Evolutionary conservation across 2,797 vertebrate species (phyloP).

Genomic region (Sphenopsis melanotis): DNA sequence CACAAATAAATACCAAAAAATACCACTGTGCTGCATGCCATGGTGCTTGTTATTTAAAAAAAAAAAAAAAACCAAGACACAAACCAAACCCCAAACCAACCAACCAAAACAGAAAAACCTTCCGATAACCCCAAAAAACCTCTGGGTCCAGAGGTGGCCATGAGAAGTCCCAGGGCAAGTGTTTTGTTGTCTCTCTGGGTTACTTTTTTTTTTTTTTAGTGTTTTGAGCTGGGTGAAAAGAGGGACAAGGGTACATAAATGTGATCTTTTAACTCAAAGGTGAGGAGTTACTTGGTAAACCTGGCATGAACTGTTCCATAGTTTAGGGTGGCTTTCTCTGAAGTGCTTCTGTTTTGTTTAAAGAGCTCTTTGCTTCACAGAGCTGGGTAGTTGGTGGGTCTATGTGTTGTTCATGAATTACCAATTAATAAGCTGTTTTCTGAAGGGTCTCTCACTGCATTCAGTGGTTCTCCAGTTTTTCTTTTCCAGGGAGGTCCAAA

Average conservation of each 20-base stretch:
- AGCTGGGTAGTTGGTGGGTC: neutral
- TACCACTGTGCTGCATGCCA: neutral
- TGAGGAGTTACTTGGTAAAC: neutral
- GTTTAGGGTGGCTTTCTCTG: neutral
- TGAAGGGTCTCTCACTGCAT: neutral
- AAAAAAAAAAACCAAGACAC: neutral
- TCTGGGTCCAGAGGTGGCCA: neutral
- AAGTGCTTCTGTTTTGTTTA: neutral
- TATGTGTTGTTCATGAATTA: fast-evolving
- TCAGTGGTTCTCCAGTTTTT: neutral
- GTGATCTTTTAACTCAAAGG: neutral
- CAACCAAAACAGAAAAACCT: neutral
- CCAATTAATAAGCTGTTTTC: neutral
- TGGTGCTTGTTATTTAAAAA: neutral
- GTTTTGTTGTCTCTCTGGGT: neutral
- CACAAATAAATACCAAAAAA: neutral
- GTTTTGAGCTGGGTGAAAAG: neutral
- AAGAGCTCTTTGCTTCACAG: neutral
- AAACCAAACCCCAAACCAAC: fast-evolving
- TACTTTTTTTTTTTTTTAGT: neutral
- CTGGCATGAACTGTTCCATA: neutral
- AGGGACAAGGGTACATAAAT: neutral
- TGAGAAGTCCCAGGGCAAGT: neutral
- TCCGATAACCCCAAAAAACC: neutral
- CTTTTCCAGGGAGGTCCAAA: neutral